Conservation (phyloP, 2,888 invertebrate genomes). For the Sinelater perroti region DNA sequence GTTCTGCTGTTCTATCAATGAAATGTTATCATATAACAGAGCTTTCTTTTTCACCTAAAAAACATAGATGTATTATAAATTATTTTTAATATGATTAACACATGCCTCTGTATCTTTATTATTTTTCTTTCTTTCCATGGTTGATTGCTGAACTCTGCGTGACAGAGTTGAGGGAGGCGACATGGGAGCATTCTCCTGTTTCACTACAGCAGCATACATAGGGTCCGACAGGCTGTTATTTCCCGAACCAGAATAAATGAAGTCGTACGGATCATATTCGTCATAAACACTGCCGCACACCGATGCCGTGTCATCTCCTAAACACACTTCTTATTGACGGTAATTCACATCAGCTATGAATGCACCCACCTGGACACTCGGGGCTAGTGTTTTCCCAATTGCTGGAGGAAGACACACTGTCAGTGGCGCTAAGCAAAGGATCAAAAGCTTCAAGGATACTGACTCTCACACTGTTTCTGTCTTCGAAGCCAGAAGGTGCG, state of each 20-base stretch:
- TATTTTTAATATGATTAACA: background rate
- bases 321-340: conserved; percentile 31
- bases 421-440: conserved; percentile 75
- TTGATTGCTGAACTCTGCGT: conserved; percentile 65
- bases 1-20: conserved; percentile 66
- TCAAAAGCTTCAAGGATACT: conserved; percentile 89
- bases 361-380: conserved; percentile 62
- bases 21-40: conserved; percentile 77
- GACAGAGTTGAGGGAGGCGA: conserved; percentile 65
- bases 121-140: conserved; percentile 60
- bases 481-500: conserved; percentile 61
- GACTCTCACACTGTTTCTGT: conserved; percentile 65
- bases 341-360: background rate
- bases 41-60: conserved; percentile 64
- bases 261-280: conserved; percentile 82
- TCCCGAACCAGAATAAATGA: conserved; percentile 71
- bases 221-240: conserved; percentile 73
- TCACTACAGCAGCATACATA: conserved; percentile 73
- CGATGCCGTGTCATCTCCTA: conserved; percentile 65
- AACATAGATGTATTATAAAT: background rate
- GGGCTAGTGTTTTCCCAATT: conserved; percentile 54
- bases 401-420: conserved; percentile 51
- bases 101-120: conserved; percentile 31
- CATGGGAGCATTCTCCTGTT: conserved; percentile 63
- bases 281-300: conserved; percentile 75